Conservation (phyloP, 1,140 invertebrate species). For the Pachyrhynchus sulphureomaculatus region DNA sequence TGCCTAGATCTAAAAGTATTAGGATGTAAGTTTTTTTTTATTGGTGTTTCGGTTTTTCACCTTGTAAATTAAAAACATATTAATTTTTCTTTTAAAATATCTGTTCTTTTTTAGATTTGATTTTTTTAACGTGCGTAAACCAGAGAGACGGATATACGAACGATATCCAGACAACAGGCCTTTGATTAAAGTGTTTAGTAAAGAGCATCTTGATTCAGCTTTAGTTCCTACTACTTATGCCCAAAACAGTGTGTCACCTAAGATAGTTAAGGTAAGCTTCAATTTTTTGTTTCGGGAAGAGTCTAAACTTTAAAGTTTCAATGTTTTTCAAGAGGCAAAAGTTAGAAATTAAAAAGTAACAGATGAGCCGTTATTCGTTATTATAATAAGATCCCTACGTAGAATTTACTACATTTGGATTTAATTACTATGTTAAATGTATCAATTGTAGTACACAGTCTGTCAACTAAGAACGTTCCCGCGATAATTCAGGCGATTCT, state of each 20-base stretch:
- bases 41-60: not conserved
- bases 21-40: constrained; percentile 44
- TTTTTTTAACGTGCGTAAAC: constrained; percentile 55
- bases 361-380: too few species aligned
- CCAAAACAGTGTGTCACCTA: constrained; percentile 51
- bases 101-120: constrained; percentile 49
- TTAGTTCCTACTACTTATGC: constrained; percentile 43
- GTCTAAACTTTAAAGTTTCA: too few species aligned
- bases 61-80: too few species aligned
- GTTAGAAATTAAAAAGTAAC: too few species aligned
- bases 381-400: too few species aligned
- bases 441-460: too few species aligned
- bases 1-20: constrained; percentile 44
- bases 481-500: too few species aligned
- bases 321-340: too few species aligned
- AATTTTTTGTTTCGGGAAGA: not conserved
- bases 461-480: too few species aligned
- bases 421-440: too few species aligned
- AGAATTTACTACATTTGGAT: too few species aligned
- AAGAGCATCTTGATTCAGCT: constrained; percentile 43
- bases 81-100: not conserved
- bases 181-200: constrained; percentile 46
- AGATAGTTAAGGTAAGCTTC: constrained; percentile 53
- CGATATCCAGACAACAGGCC: constrained; percentile 48
- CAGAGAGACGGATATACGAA: constrained; percentile 51